Evolutionary conservation across 1,140 invertebrate genomes (phyloP).

Genomic region (Trissolcus basalis): DNA sequence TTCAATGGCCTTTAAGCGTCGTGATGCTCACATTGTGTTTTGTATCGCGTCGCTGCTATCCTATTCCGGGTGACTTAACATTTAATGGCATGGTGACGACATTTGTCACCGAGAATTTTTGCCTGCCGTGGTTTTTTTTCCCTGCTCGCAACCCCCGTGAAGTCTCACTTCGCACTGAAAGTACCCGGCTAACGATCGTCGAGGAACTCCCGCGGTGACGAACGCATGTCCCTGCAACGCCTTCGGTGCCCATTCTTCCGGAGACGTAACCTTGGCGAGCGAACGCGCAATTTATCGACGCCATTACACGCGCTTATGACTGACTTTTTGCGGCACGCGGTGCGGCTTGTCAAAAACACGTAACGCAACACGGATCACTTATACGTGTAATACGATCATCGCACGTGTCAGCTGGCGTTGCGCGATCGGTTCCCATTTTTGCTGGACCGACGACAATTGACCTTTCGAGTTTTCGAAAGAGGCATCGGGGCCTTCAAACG

Average conservation of each 20-base stretch:
- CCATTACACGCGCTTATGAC: slow-evolving; percentile 17
- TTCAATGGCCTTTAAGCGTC: background rate
- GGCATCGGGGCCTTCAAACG: slow-evolving; percentile 14
- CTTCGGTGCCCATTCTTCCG: slow-evolving; percentile 31
- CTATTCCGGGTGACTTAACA: slow-evolving; percentile 53
- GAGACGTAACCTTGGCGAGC: slow-evolving; percentile 23
- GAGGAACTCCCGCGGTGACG: slow-evolving; percentile 37
- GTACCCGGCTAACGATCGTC: slow-evolving; percentile 43
- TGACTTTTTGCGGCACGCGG: slow-evolving; percentile 18
- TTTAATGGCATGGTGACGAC: slow-evolving; percentile 39
- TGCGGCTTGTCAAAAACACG: slow-evolving; percentile 24
- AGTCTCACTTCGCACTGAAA: slow-evolving; percentile 32
- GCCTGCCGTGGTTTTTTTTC: slow-evolving; percentile 27
- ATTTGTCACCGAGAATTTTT: slow-evolving; percentile 52
- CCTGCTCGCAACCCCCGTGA: slow-evolving; percentile 31
- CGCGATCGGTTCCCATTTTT: slow-evolving; percentile 11
- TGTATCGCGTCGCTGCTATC: slow-evolving; percentile 29
- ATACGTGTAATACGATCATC: slow-evolving; percentile 38
- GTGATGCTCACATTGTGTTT: slow-evolving; percentile 23
- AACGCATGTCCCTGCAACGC: slow-evolving; percentile 37
- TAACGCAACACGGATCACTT: slow-evolving; percentile 33
- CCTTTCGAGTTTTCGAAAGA: no score
- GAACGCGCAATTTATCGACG: slow-evolving; percentile 29
- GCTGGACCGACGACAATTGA: slow-evolving; percentile 5
- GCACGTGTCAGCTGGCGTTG: slow-evolving; percentile 17